Conservation (phyloP, 2,888 invertebrate genomes). For the Spodoptera exigua region DNA sequence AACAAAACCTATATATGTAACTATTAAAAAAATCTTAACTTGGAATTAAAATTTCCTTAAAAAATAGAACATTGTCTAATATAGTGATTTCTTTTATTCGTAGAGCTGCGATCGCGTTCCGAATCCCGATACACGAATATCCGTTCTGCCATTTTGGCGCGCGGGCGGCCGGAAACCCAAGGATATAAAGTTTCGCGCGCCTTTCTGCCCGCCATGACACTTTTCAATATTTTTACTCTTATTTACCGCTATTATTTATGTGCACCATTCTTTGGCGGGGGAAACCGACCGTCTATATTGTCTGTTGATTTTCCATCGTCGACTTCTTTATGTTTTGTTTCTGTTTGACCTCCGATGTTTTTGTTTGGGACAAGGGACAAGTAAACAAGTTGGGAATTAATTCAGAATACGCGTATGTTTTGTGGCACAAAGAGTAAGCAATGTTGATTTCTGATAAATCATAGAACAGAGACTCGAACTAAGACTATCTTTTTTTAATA, state of each 20-base stretch:
- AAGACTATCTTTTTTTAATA: too few relatives aligned
- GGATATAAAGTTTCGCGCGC: slow-evolving; percentile 87
- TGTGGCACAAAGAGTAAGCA: too few relatives aligned
- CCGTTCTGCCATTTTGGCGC: slow-evolving; percentile 86
- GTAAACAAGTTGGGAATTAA: slow-evolving; percentile 15
- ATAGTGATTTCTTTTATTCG: slow-evolving; percentile 66
- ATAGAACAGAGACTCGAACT: too few relatives aligned
- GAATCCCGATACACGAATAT: slow-evolving; percentile 83
- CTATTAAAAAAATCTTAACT: too few relatives aligned
- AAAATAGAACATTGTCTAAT: slow-evolving; percentile 65
- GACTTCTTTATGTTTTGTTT: slow-evolving; percentile 64
- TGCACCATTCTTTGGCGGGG: slow-evolving; percentile 78
- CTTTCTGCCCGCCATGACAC: slow-evolving; percentile 86
- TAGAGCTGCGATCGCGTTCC: slow-evolving; percentile 64
- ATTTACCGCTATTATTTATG: slow-evolving; percentile 89
- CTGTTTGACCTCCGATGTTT: slow-evolving; percentile 51
- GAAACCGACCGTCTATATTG: slow-evolving; percentile 76
- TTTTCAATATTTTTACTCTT: slow-evolving; percentile 89
- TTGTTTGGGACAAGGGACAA: slow-evolving; percentile 35
- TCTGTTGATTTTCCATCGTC: slow-evolving; percentile 64
- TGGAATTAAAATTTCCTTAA: too few relatives aligned
- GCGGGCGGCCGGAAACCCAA: slow-evolving; percentile 85
- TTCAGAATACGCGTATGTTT: too few relatives aligned
- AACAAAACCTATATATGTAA: not conserved
- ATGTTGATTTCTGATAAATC: too few relatives aligned